Conservation (phyloP, 2,113 vertebrate genomes). For the Ictalurus punctatus region DNA sequence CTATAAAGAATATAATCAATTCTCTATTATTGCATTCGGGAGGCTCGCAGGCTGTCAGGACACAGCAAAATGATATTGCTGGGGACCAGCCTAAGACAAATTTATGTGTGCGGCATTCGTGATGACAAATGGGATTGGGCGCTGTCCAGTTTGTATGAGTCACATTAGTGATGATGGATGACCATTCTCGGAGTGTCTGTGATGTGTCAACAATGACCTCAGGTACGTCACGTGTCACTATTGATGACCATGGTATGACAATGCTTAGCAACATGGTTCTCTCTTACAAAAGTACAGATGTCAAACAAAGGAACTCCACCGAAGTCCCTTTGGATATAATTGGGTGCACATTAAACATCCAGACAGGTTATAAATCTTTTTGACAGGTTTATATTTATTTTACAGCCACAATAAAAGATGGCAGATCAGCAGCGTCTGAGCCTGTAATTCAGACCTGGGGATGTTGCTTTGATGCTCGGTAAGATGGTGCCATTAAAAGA, state of each 20-base stretch:
- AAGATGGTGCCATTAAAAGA: conserved; percentile 33
- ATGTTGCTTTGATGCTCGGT: conserved; percentile 31
- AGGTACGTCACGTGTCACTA: conserved; percentile 22
- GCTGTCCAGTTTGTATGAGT: conserved; percentile 66
- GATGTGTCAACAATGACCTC: conserved; percentile 64
- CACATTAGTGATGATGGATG: conserved; percentile 66
- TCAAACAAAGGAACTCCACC: conserved; percentile 23
- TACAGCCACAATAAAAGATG: conserved; percentile 54
- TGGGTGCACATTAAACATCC: conserved; percentile 40
- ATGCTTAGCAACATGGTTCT: conserved; percentile 10
- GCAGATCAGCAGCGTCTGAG: conserved; percentile 36
- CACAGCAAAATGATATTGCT: conserved; percentile 69
- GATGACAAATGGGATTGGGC: conserved; percentile 61
- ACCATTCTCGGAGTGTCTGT: conserved; percentile 41
- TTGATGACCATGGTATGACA: conserved; percentile 36
- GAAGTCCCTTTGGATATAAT: conserved; percentile 28
- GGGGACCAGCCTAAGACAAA: conserved; percentile 64
- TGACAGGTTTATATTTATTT: conserved; percentile 51
- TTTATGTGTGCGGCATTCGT: conserved; percentile 62
- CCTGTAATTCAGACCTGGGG: conserved; percentile 40
- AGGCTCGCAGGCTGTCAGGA: conserved; percentile 69
- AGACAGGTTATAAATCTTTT: conserved; percentile 49
- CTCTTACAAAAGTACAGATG: conserved; percentile 37
- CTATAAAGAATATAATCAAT: conserved; percentile 74
- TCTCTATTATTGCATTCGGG: conserved; percentile 71